Evolutionary conservation across 2,888 invertebrate genomes (phyloP), one percentile per base, ranked within the genome.

Genomic region (Cepaea hortensis): DNA sequence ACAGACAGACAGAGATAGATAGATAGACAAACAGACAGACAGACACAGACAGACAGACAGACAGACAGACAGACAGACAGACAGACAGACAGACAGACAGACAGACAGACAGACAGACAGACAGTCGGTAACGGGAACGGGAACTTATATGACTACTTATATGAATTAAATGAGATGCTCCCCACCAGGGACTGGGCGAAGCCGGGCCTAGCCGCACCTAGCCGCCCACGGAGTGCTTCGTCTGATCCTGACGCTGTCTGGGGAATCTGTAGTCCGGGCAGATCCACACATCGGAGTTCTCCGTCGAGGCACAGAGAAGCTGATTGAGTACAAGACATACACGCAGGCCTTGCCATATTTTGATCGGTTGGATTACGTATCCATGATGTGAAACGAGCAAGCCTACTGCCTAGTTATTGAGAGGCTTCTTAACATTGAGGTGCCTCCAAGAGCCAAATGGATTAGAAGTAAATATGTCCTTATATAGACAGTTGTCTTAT

Each of bases 351-450:
- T 99, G 90, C 99, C 99, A 0, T 99, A 99, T 95, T 99, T 99
- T 94, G 99, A 99, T 95, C 96, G 98, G 0, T 95, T 99, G 85
- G 99, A 99, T 95, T 99, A 99, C 93, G 98, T 99, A 0, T 99
- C 99, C 0, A 99, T 99, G 99, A 99, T 99, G 99, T 98, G 97
- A 95, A 99, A 99, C 94, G 99, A 99, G 93, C 99, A 99, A 93
- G 97, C 98, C 93, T 99, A 97, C 95, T 98, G 98, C 0, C 94
- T 99, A 87, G 99, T 99, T 0, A 97, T 99, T 0, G 99, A 99
- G 94, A 99, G 99, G 92, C 95, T 99, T 1, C 95, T 99, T 0
- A 99, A 99, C 92, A 98, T 99, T 89, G 98, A 98, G 68, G 96
- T 98, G n/a, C 98, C 99, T 0, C 89, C 97, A 0, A 95, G 99